phyloP scores from a whole-genome alignment of 2,888 invertebrate genomes.

The Tenodera sinensis region DNA sequence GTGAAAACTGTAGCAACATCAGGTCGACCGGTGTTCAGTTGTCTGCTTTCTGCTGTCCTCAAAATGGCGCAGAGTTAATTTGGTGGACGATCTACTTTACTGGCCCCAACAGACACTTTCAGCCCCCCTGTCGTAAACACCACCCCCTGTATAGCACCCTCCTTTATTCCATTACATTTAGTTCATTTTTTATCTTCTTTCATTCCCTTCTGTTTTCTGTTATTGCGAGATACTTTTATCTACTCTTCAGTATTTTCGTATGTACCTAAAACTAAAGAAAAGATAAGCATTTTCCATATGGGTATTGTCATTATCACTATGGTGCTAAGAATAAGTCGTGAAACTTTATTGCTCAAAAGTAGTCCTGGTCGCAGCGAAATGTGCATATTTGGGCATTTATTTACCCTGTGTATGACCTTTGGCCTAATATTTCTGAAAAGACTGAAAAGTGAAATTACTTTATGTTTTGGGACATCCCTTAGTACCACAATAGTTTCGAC shows the following conservation, averaged over 20 bases:
- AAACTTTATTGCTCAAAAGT: too few relatives aligned
- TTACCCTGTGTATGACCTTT: too few relatives aligned
- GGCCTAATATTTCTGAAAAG: too few relatives aligned
- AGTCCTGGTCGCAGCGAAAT: too few relatives aligned
- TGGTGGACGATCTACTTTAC: constrained; percentile 2
- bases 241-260: not conserved
- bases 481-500: too few relatives aligned
- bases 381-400: too few relatives aligned
- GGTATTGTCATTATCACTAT: not conserved
- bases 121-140: not conserved
- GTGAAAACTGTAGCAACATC: not conserved
- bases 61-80: not conserved
- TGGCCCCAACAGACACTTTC: not conserved
- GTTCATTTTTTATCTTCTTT: not conserved
- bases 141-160: not conserved
- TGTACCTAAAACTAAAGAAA: not conserved
- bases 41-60: not conserved
- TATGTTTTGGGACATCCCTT: too few relatives aligned
- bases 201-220: not conserved
- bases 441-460: too few relatives aligned
- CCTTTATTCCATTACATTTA: not conserved
- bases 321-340: too few relatives aligned
- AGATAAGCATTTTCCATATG: not conserved
- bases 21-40: not conserved
- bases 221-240: not conserved